Percentiles rank a stretch among this genome's conserved stretches.
These are phyloP conservation scores for Eretmocerus hayati DNA, from an alignment of 2,888 invertebrate species.

Conservation along the genomic window DNA sequence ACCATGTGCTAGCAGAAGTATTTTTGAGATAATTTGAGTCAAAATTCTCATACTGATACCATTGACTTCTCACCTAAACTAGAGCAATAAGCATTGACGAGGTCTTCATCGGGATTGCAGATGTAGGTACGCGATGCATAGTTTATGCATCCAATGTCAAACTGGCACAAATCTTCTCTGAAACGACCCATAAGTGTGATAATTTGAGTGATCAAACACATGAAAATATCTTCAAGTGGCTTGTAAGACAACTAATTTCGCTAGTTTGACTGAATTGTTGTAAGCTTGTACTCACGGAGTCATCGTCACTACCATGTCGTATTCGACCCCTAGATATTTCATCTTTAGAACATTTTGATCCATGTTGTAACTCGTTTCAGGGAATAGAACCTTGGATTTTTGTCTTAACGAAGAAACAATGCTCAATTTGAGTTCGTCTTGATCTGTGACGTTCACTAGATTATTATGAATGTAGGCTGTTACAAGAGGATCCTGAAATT, in stretches of 20 bases:
- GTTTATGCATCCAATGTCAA: neutral
- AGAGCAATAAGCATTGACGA: neutral
- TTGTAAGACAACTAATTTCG: neutral
- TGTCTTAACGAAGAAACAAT: neutral
- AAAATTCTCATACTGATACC: neutral
- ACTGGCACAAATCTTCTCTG: neutral
- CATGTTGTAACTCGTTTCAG: neutral
- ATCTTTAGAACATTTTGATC: neutral
- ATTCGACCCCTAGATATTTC: neutral
- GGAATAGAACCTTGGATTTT: neutral
- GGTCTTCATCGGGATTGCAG: neutral
- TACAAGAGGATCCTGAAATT: neutral
- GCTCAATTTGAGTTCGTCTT: neutral
- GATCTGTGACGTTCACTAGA: neutral
- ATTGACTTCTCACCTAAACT: too few species aligned
- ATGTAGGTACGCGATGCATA: neutral
- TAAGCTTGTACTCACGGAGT: constrained; percentile 9
- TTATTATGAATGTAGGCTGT: constrained; percentile 6
- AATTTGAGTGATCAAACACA: too few species aligned
- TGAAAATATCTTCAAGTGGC: neutral
- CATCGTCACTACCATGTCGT: constrained; percentile 8
- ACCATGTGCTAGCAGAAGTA: too few species aligned
- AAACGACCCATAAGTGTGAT: too few species aligned
- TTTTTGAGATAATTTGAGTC: neutral
- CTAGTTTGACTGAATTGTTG: neutral